Evolutionary conservation across 2,888 invertebrate species (phyloP).

Genomic region (Horisme vitalbata): DNA sequence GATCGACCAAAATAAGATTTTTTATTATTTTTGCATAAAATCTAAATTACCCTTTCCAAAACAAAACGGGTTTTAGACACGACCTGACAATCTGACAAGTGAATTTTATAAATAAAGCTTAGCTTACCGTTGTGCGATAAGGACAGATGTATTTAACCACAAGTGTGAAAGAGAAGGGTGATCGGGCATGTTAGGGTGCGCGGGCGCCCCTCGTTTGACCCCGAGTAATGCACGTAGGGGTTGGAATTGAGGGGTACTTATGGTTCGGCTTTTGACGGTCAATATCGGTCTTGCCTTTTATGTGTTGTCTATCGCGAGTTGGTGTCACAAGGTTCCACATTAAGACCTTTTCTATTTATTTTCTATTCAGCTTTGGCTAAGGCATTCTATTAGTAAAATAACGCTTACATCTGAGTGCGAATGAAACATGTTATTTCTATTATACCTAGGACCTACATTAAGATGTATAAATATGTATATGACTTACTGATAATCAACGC

Average conservation of each 20-base stretch:
- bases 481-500: too few relatives aligned
- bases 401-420: too few relatives aligned
- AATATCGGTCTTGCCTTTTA: conserved; percentile 14
- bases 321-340: too few relatives aligned
- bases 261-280: conserved; percentile 21
- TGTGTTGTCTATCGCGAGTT: too few relatives aligned
- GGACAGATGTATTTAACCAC: conserved; percentile 1
- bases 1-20: too few relatives aligned
- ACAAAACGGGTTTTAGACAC: conserved; percentile 17
- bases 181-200: conserved; percentile 40
- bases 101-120: conserved; percentile 23
- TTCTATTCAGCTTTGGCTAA: too few relatives aligned
- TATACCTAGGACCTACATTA: too few relatives aligned
- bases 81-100: conserved; percentile 26
- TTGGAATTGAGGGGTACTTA: conserved; percentile 29
- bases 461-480: too few relatives aligned
- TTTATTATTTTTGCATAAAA: neutral
- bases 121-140: conserved; percentile 9
- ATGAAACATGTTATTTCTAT: too few relatives aligned
- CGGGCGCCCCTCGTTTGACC: conserved; percentile 40
- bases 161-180: conserved; percentile 17
- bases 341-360: too few relatives aligned
- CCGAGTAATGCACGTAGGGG: conserved; percentile 37
- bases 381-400: too few relatives aligned
- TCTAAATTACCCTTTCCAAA: conserved; percentile 16